A percentile compares a stretch with the other conserved stretches of the same genome.
Conservation (phyloP, 2,888 invertebrate species). For the Smittia sp. region DNA sequence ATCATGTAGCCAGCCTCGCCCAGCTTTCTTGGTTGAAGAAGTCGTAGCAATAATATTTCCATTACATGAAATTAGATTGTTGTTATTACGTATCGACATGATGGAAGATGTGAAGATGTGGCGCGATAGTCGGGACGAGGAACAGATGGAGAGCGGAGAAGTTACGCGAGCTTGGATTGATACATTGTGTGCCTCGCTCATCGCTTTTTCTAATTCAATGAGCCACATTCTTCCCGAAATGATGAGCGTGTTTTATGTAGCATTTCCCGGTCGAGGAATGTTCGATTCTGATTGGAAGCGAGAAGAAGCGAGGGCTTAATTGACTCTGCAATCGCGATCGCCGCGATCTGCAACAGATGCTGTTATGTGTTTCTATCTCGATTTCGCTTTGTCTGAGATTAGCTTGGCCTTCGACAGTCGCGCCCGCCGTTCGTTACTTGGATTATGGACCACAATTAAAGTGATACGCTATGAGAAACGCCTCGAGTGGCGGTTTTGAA, state of each 20-base stretch:
- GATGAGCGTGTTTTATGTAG: too few species aligned
- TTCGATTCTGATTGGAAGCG: too few species aligned
- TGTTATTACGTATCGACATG: conserved; percentile 13
- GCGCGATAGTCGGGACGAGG: background rate
- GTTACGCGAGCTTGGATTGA: background rate
- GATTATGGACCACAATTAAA: background rate
- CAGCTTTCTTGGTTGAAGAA: too few species aligned
- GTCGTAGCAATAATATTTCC: background rate
- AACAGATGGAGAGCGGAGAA: conserved; percentile 16
- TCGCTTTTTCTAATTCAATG: too few species aligned
- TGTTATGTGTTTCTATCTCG: background rate
- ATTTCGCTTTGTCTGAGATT: background rate
- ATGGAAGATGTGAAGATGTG: background rate
- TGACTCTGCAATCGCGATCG: too few species aligned
- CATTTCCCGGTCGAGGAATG: too few species aligned
- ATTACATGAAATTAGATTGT: conserved; percentile 5
- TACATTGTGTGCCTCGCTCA: background rate
- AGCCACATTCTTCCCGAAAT: too few species aligned
- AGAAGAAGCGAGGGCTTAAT: too few species aligned
- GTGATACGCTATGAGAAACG: too few species aligned
- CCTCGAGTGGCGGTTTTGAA: background rate
- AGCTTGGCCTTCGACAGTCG: background rate
- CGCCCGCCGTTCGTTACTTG: background rate
- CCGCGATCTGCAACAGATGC: background rate
- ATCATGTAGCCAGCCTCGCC: too few species aligned